Conservation (phyloP, 2,797 vertebrate genomes). For the Gallirallus australis region DNA sequence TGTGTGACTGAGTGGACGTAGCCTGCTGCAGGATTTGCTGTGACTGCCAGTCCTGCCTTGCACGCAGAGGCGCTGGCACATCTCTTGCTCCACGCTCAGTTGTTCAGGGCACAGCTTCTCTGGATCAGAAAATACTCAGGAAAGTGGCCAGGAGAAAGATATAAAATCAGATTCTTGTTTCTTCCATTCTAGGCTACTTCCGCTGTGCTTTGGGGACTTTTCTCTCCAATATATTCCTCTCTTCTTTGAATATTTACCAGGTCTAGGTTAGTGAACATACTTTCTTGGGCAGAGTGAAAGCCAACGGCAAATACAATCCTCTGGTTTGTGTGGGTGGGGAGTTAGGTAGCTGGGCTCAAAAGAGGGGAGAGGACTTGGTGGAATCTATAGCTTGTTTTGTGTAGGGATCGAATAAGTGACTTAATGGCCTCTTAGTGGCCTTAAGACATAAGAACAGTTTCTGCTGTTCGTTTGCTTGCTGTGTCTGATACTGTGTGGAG, state of each 20-base stretch:
- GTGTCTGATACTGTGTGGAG: not conserved
- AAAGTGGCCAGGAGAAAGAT: not conserved
- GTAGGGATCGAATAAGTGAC: not conserved
- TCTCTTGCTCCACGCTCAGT: not conserved
- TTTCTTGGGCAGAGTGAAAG: not conserved
- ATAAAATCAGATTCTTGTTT: not conserved
- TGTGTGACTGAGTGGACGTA: not conserved
- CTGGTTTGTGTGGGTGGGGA: not conserved
- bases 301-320: not conserved
- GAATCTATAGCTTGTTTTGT: not conserved
- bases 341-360: not conserved
- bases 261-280: not conserved
- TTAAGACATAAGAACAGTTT: not conserved
- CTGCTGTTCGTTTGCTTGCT: not conserved
- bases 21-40: not conserved
- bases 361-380: not conserved
- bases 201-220: not conserved
- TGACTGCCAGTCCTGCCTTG: not conserved
- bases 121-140: not conserved
- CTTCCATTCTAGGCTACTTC: not conserved
- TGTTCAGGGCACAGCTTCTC: not conserved
- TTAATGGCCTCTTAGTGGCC: not conserved
- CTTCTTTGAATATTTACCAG: not conserved
- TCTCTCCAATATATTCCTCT: not conserved
- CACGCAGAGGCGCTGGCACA: fast-evolving